phyloP scores from a whole-genome alignment of 2,797 vertebrate genomes.

The Pangasius macronema region DNA sequence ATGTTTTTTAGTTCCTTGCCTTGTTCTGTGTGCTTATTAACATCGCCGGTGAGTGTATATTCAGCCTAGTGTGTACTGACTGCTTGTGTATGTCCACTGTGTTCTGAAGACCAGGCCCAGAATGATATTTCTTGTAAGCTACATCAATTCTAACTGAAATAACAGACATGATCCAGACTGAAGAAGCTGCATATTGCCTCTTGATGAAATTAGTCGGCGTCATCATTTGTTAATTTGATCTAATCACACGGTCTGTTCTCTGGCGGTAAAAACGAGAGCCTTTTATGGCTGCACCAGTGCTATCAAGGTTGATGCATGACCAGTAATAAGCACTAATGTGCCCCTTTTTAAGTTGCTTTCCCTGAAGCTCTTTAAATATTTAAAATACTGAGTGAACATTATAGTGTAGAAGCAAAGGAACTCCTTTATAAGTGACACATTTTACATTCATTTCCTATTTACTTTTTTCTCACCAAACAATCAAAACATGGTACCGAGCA shows the following conservation, averaged over 20 bases:
- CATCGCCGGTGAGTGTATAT: too few relatives aligned
- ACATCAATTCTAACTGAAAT: neutral
- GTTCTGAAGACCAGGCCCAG: neutral
- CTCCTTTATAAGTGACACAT: neutral
- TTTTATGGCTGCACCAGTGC: neutral
- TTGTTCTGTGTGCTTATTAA: too few relatives aligned
- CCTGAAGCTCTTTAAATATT: neutral
- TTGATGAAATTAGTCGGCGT: neutral
- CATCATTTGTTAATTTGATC: neutral
- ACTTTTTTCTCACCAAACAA: neutral
- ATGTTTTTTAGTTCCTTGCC: too few relatives aligned
- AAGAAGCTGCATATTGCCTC: neutral
- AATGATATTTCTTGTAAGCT: neutral
- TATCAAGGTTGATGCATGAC: neutral
- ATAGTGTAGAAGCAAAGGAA: neutral
- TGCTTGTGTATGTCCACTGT: neutral
- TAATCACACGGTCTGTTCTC: neutral
- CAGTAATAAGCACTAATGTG: neutral
- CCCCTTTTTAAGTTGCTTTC: neutral
- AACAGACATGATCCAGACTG: neutral
- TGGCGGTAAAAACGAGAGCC: neutral
- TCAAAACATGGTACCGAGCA: neutral
- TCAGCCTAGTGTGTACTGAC: neutral
- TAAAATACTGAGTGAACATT: neutral
- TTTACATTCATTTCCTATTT: neutral